These are phyloP conservation scores for Spilosoma lubricipeda DNA, from an alignment of 2,888 invertebrate species.

Conservation along the genomic window DNA sequence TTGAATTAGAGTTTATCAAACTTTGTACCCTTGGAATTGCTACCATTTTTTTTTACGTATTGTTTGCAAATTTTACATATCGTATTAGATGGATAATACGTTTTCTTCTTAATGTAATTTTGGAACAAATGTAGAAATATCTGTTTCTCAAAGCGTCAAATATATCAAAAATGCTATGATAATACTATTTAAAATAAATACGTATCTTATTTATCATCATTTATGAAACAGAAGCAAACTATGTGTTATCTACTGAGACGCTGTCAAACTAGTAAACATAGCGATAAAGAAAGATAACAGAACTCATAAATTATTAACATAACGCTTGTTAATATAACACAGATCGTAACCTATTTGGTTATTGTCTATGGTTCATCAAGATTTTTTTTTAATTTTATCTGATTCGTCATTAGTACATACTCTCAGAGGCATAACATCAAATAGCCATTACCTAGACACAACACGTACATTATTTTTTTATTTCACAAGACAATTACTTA, in stretches of 20 bases:
- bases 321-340: conserved; percentile 30
- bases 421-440: background rate
- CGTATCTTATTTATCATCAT: conserved; percentile 15
- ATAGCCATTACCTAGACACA: conserved; percentile 1
- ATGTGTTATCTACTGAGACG: conserved; percentile 72
- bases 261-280: conserved; percentile 73
- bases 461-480: background rate
- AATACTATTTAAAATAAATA: conserved; percentile 14
- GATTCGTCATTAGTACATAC: background rate
- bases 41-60: too few species aligned
- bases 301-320: conserved; percentile 37
- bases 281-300: conserved; percentile 63
- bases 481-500: background rate
- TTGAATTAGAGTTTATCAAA: background rate
- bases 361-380: background rate
- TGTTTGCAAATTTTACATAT: background rate
- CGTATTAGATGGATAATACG: background rate
- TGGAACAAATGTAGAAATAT: background rate
- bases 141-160: background rate
- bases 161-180: background rate
- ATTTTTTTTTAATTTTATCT: background rate
- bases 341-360: background rate
- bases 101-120: background rate
- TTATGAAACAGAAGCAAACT: conserved; percentile 44
- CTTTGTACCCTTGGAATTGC: too few species aligned